Evolutionary conservation across 2,888 invertebrate species (phyloP).

Genomic region (Beris morrisii): DNA sequence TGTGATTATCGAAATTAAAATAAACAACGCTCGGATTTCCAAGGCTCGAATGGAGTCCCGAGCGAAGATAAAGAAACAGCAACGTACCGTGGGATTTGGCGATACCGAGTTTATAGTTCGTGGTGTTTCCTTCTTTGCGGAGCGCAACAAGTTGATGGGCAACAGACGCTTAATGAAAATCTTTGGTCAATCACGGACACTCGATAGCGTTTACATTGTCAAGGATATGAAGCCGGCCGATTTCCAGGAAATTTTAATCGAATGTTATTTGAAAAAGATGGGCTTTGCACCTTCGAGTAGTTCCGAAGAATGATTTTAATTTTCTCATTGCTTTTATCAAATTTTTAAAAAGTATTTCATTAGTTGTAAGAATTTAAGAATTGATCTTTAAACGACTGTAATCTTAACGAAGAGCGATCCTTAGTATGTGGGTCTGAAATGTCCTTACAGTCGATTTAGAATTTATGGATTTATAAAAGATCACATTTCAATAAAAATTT

Average conservation of each 20-base stretch:
- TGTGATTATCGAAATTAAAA: conserved; percentile 1
- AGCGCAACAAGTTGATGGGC: neutral
- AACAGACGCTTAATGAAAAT: neutral
- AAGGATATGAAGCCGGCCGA: neutral
- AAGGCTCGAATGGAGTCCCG: neutral
- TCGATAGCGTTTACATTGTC: neutral
- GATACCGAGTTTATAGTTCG: neutral
- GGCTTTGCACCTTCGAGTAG: no score
- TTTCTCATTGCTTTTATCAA: no score
- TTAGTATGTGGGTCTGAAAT: no score
- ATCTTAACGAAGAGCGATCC: no score
- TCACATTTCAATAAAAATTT: no score
- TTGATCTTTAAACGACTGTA: no score
- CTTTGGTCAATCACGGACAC: neutral
- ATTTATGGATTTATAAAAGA: no score
- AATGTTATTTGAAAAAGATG: conserved; percentile 15
- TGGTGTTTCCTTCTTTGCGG: neutral
- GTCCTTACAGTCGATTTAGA: no score
- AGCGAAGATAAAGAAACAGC: neutral
- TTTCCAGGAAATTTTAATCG: conserved; percentile 5
- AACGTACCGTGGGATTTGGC: neutral
- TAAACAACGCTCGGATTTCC: neutral
- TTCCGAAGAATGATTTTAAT: no score
- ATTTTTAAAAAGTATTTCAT: no score
- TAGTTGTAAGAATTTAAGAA: no score